Evolutionary conservation across 2,113 vertebrate species (phyloP).

Genomic region (Pardalotus punctatus): DNA sequence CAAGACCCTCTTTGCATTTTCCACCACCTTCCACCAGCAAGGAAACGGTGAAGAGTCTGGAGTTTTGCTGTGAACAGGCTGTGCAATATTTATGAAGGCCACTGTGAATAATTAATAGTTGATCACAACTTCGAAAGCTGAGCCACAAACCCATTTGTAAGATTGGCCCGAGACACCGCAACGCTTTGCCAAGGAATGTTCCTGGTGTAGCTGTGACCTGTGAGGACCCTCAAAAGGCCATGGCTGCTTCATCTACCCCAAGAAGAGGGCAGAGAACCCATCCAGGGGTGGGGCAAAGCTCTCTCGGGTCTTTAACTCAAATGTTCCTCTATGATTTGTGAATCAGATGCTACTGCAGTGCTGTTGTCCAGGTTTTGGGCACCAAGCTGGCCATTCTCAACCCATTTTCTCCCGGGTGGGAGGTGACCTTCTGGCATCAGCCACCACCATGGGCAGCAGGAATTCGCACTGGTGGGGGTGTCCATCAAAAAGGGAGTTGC

Average conservation of each 20-base stretch:
- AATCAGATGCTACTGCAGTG: not conserved
- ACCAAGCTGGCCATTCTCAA: not conserved
- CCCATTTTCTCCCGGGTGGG: not conserved
- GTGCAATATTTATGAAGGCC: conserved; percentile 59
- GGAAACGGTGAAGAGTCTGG: not conserved
- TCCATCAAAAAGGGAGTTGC: not conserved
- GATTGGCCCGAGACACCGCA: not conserved
- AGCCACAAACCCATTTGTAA: not conserved
- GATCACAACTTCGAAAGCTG: conserved; percentile 13
- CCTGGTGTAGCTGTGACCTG: no score
- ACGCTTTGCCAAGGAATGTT: accelerated
- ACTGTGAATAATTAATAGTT: conserved; percentile 66
- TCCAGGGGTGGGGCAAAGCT: not conserved
- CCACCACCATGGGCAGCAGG: not conserved
- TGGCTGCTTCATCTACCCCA: not conserved
- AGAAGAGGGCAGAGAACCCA: not conserved
- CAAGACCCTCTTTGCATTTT: not conserved
- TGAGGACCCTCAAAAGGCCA: not conserved
- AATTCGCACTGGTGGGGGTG: not conserved
- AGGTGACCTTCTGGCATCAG: not conserved
- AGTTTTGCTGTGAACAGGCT: not conserved
- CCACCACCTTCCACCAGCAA: not conserved
- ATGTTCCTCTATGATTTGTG: not conserved
- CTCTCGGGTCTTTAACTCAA: not conserved
- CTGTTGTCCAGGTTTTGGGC: not conserved